These are phyloP conservation scores for Champsocephalus esox DNA, from an alignment of 2,797 vertebrate species.

Conservation along the genomic window DNA sequence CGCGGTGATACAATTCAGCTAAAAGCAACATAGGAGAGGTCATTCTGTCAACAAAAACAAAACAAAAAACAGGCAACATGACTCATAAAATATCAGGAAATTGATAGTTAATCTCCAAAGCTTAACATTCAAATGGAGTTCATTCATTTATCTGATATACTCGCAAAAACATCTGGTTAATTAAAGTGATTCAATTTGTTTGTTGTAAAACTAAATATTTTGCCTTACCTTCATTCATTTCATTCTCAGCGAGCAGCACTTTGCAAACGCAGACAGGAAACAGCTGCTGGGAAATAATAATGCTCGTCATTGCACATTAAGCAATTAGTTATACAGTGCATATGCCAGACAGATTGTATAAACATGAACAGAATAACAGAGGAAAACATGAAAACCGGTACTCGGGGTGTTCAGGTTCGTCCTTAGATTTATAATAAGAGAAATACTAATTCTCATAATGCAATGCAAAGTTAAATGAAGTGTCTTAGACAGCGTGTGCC, in stretches of 20 bases:
- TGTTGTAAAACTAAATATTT: background rate
- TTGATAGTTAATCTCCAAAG: conserved; percentile 40
- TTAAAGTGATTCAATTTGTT: conserved; percentile 27
- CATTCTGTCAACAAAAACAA: background rate
- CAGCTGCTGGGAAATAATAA: conserved; percentile 52
- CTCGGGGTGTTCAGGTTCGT: background rate
- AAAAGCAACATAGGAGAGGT: conserved; percentile 8
- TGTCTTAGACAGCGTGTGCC: background rate
- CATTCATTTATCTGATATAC: conserved; percentile 22
- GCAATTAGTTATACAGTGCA: conserved; percentile 21
- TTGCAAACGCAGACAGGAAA: conserved; percentile 43
- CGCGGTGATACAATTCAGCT: background rate
- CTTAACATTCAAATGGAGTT: conserved; percentile 4
- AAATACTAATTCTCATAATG: background rate
- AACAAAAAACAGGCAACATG: conserved; percentile 10
- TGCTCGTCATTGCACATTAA: conserved; percentile 17
- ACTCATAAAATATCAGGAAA: conserved; percentile 38
- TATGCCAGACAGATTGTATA: conserved; percentile 14
- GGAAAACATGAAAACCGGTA: background rate
- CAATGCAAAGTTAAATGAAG: background rate
- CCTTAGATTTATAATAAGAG: background rate
- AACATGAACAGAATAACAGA: conserved; percentile 19
- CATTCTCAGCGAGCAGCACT: conserved; percentile 4
- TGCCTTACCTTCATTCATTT: conserved; percentile 15
- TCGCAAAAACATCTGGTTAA: conserved; percentile 27